Evolutionary conservation across 2,797 vertebrate species (phyloP).

Genomic region (Tachyglossus aculeatus): DNA sequence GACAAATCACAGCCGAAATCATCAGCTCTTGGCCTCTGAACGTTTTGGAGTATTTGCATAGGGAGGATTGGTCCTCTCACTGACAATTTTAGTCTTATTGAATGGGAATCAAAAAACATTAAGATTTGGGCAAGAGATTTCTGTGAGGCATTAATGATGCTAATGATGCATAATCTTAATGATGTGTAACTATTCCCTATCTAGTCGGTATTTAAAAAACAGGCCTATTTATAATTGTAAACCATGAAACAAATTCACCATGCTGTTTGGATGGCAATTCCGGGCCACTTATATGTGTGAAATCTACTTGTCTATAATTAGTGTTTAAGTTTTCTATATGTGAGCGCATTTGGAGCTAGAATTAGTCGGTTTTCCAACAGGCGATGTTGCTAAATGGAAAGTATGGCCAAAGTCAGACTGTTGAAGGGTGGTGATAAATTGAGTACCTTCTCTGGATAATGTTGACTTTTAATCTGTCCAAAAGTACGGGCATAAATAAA

Average conservation of each 20-base stretch:
- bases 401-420: not conserved
- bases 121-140: conserved; percentile 50
- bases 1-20: not conserved
- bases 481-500: not conserved
- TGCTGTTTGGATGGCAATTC: conserved; percentile 15
- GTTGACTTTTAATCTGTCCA: not conserved
- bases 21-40: not conserved
- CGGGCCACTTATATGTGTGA: conserved; percentile 15
- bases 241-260: not conserved
- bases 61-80: conserved; percentile 33
- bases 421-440: not conserved
- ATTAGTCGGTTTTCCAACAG: conserved; percentile 2
- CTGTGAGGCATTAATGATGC: not conserved
- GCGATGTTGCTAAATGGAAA: conserved; percentile 1
- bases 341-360: not conserved
- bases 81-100: conserved; percentile 33
- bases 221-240: conserved; percentile 35
- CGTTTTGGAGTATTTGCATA: not conserved
- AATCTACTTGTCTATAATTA: conserved; percentile 35
- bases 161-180: too few species aligned
- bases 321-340: conserved; percentile 15
- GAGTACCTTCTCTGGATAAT: not conserved
- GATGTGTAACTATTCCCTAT: conserved; percentile 33
- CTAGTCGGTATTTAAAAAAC: conserved; percentile 37
- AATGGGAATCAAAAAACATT: conserved; percentile 46